A percentile compares a stretch with the other conserved stretches of the same genome.
phyloP scores from a whole-genome alignment of 2,797 vertebrate genomes.

The Hyperoplus immaculatus region DNA sequence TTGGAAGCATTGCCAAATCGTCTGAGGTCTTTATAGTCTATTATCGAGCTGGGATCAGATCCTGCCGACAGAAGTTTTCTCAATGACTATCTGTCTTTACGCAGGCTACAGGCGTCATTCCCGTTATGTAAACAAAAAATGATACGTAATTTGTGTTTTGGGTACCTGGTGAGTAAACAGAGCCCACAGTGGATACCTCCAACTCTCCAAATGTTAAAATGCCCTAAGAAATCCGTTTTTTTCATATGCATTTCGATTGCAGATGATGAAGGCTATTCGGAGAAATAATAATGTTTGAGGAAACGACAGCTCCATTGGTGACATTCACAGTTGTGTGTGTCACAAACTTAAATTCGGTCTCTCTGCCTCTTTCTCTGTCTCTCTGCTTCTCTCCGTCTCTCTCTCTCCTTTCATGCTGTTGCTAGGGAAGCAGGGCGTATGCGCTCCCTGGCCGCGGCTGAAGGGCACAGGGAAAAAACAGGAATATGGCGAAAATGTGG shows the following conservation, averaged over 20 bases:
- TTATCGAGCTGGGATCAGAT: slow-evolving; percentile 42
- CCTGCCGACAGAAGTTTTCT: slow-evolving; percentile 37
- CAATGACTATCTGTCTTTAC: slow-evolving; percentile 59
- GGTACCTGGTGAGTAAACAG: slow-evolving; percentile 67
- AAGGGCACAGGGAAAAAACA: slow-evolving; percentile 72
- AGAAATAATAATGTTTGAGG: slow-evolving; percentile 13
- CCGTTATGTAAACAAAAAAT: slow-evolving; percentile 49
- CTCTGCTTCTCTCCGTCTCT: slow-evolving; percentile 28
- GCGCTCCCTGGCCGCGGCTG: slow-evolving; percentile 76
- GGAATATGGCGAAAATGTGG: slow-evolving; percentile 38
- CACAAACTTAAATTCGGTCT: slow-evolving; percentile 63
- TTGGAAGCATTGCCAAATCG: slow-evolving; percentile 11
- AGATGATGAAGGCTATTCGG: slow-evolving; percentile 4
- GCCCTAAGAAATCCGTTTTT: slow-evolving; percentile 6
- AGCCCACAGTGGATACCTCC: slow-evolving; percentile 40
- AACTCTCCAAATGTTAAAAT: slow-evolving; percentile 2
- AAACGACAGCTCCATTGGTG: slow-evolving; percentile 22
- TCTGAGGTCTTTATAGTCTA: no score
- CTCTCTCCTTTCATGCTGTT: slow-evolving; percentile 77
- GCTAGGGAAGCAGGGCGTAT: slow-evolving; percentile 86
- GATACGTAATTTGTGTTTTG: slow-evolving; percentile 75
- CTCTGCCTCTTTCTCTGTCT: slow-evolving; percentile 10
- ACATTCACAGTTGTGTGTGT: slow-evolving; percentile 62
- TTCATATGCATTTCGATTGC: slow-evolving; percentile 48
- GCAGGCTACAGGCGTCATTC: slow-evolving; percentile 56